Evolutionary conservation across 53 echinoderm and acorn worm species (phyloP).

Genomic region (Paracentrotus lividus): DNA sequence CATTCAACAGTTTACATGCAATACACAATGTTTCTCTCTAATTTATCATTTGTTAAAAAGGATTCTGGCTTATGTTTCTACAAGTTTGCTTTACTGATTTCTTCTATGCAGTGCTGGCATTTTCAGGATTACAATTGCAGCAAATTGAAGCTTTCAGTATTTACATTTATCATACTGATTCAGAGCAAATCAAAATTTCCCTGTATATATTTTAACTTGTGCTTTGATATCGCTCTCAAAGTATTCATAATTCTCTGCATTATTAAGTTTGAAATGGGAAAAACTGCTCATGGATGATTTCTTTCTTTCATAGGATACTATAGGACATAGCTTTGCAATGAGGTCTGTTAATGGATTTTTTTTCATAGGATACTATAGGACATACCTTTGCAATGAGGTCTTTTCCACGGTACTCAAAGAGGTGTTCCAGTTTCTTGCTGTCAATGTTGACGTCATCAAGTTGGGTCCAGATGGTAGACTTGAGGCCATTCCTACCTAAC

Average conservation of each 20-base stretch:
- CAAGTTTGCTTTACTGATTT: background rate
- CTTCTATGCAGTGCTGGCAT: background rate
- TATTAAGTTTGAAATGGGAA: background rate
- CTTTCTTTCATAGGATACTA: background rate
- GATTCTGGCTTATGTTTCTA: background rate
- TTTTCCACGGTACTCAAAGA: conserved; percentile 94
- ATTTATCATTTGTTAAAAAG: background rate
- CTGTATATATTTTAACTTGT: background rate
- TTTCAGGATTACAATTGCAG: background rate
- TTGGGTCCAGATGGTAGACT: conserved; percentile 88
- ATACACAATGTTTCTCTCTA: background rate
- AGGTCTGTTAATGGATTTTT: too few species aligned
- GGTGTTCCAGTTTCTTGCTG: conserved; percentile 92
- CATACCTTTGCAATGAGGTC: conserved; percentile 92
- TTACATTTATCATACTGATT: background rate
- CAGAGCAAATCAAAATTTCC: background rate
- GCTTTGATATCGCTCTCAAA: background rate
- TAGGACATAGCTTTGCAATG: conserved; percentile 85
- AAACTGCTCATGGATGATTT: background rate
- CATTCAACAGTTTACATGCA: conserved; percentile 41
- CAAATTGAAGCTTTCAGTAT: background rate
- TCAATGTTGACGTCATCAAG: conserved; percentile 84
- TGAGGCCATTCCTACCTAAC: conserved; percentile 75
- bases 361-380: too few species aligned
- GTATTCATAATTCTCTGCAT: background rate